Conservation (phyloP, 1,140 invertebrate species). For the Conus betulinus region DNA sequence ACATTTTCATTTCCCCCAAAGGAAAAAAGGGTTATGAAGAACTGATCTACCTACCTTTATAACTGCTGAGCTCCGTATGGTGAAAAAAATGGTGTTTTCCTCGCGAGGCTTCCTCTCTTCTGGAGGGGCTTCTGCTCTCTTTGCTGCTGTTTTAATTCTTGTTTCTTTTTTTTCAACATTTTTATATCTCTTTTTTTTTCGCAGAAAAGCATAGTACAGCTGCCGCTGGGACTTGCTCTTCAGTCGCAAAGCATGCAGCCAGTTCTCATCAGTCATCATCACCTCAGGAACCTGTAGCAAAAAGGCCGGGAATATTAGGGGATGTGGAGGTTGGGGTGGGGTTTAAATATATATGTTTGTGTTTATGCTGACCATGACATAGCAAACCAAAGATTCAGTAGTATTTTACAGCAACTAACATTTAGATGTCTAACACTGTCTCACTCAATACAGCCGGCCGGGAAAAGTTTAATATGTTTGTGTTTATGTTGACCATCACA, state of each 20-base stretch:
- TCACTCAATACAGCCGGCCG: too few species aligned
- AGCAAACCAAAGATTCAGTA: too few species aligned
- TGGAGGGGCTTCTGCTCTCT: neutral
- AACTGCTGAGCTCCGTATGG: constrained; percentile 24
- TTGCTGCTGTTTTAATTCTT: constrained; percentile 20
- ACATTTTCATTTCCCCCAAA: too few species aligned
- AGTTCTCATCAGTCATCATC: constrained; percentile 37
- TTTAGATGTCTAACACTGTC: too few species aligned
- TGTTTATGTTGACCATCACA: too few species aligned
- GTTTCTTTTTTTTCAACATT: constrained; percentile 22
- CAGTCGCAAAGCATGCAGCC: constrained; percentile 29
- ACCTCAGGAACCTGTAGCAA: constrained; percentile 39
- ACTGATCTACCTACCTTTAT: neutral
- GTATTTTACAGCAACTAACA: too few species aligned
- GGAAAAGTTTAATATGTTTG: too few species aligned
- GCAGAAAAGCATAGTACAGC: constrained; percentile 22
- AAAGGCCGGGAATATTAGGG: neutral
- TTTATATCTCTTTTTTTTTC: constrained; percentile 23
- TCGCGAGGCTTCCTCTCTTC: neutral
- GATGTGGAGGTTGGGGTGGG: too few species aligned
- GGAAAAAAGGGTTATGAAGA: neutral
- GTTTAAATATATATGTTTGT: too few species aligned
- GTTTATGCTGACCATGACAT: too few species aligned
- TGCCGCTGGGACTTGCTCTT: neutral
- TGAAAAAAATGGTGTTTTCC: constrained; percentile 38